Conservation (phyloP, 2,888 invertebrate species). For the Rhynchonema sp. region DNA sequence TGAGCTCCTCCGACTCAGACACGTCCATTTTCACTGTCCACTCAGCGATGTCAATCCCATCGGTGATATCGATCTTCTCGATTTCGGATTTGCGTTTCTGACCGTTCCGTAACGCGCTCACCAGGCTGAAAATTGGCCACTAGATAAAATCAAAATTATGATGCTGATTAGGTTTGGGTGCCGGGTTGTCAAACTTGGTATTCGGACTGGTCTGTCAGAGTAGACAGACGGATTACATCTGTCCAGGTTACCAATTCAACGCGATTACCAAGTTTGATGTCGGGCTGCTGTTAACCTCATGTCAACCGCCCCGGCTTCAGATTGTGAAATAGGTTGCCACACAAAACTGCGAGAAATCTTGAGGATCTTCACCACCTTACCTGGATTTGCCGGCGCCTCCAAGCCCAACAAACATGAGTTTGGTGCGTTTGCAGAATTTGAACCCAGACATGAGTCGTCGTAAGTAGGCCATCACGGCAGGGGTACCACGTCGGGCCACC, state of each 20-base stretch:
- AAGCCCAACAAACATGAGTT: conserved; percentile 29
- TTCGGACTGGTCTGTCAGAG: too few species aligned
- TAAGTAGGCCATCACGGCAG: conserved; percentile 25
- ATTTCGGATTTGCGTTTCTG: not conserved
- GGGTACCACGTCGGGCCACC: conserved; percentile 16
- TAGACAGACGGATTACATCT: too few species aligned
- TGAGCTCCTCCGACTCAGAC: conserved; percentile 9
- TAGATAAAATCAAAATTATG: conserved; percentile 13
- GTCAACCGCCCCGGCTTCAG: too few species aligned
- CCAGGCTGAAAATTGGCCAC: conserved; percentile 4
- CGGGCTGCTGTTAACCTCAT: too few species aligned
- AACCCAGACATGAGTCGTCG: conserved; percentile 25
- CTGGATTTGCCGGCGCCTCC: conserved; percentile 30
- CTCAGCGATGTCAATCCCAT: conserved; percentile 30
- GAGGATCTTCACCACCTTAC: too few species aligned
- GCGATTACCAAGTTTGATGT: too few species aligned
- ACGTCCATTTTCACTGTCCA: conserved; percentile 19
- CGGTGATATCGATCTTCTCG: conserved; percentile 21
- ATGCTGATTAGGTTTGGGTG: conserved; percentile 10
- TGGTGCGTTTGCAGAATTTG: conserved; percentile 25
- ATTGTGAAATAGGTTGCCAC: too few species aligned
- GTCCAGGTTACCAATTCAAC: too few species aligned
- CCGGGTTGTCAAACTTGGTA: too few species aligned
- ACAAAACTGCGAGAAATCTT: too few species aligned
- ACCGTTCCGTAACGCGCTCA: conserved; percentile 20